phyloP scores from a whole-genome alignment of 2,113 vertebrate species.

The Gallinago jamesoni region DNA sequence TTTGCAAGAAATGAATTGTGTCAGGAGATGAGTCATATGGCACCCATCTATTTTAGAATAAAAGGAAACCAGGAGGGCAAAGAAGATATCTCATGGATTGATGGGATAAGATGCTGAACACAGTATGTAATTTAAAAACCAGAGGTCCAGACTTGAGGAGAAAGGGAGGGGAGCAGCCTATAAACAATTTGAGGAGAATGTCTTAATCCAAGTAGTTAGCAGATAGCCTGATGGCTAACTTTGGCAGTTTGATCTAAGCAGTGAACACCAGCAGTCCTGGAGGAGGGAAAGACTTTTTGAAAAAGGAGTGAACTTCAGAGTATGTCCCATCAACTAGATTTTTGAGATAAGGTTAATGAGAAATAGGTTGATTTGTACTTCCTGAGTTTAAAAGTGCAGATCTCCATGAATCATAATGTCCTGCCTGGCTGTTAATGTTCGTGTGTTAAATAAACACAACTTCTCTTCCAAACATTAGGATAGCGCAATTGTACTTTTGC shows the following conservation, averaged over 20 bases:
- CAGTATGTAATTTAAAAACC: not conserved
- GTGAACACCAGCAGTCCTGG: not conserved
- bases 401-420: not conserved
- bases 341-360: slow-evolving; percentile 53
- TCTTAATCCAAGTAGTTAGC: slow-evolving; percentile 18
- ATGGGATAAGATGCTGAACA: not conserved
- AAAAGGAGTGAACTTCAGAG: not conserved
- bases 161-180: not conserved
- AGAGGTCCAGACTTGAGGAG: not conserved
- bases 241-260: slow-evolving; percentile 3
- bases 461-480: not conserved
- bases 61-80: slow-evolving; percentile 5
- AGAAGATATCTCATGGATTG: not conserved
- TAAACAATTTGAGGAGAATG: slow-evolving; percentile 15
- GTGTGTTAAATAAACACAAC: not conserved
- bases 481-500: not conserved
- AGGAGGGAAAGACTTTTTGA: not conserved
- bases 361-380: slow-evolving; percentile 56
- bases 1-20: not conserved
- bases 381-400: slow-evolving; percentile 57
- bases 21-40: slow-evolving; percentile 19
- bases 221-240: not conserved
- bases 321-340: not conserved
- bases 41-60: slow-evolving; percentile 16
- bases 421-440: not conserved